phyloP scores from a whole-genome alignment of 2,888 invertebrate genomes.

The Dusona sp. region DNA sequence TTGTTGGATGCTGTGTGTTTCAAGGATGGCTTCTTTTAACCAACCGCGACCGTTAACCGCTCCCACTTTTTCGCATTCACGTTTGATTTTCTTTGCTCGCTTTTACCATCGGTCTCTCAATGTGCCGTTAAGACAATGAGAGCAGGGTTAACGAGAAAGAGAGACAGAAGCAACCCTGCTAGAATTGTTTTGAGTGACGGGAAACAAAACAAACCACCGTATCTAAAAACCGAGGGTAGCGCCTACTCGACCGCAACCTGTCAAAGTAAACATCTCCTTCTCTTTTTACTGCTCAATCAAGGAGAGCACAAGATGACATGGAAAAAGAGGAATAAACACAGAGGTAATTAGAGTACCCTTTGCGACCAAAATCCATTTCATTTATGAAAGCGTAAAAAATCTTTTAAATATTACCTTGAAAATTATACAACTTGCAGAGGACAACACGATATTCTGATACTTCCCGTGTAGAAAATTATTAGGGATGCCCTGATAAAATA shows the following conservation, averaged over 20 bases:
- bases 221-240: constrained; percentile 44
- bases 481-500: too few species aligned
- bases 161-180: constrained; percentile 44
- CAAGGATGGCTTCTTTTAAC: not conserved
- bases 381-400: not conserved
- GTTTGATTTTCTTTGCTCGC: constrained; percentile 64
- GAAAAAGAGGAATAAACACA: not conserved
- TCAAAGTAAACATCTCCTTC: constrained; percentile 45
- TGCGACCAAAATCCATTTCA: not conserved
- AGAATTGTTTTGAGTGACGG: constrained; percentile 73
- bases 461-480: too few species aligned
- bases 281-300: constrained; percentile 41
- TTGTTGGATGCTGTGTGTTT: constrained; percentile 15
- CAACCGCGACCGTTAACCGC: constrained; percentile 48
- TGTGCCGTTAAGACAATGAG: constrained; percentile 72
- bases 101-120: constrained; percentile 48
- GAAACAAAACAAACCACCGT: constrained; percentile 67
- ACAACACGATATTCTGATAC: not conserved
- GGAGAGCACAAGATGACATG: not conserved
- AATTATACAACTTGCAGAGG: not conserved
- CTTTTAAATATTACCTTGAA: not conserved
- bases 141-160: constrained; percentile 70
- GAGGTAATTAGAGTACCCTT: not conserved
- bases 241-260: constrained; percentile 50
- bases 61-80: constrained; percentile 42